Conservation (phyloP, 2,797 vertebrate species). For the Leuciscus waleckii region DNA sequence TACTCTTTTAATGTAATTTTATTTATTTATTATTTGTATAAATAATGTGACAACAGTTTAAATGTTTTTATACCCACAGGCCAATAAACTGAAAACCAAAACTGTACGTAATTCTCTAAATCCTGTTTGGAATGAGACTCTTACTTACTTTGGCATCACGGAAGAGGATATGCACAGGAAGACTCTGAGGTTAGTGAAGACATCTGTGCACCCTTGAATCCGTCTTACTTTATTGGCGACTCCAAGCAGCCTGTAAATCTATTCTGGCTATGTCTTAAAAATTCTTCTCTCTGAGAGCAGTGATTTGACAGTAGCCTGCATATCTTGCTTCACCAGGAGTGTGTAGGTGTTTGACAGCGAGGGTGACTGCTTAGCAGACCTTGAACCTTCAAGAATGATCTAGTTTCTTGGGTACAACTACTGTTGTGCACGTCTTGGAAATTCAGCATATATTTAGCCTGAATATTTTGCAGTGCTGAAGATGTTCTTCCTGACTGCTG, state of each 20-base stretch:
- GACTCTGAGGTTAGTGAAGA: constrained; percentile 82
- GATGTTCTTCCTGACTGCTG: constrained; percentile 21
- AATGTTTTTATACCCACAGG: constrained; percentile 70
- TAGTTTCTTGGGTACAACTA: constrained; percentile 32
- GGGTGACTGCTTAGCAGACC: constrained; percentile 8
- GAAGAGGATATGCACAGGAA: constrained; percentile 91
- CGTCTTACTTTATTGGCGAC: background rate
- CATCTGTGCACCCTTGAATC: constrained; percentile 26
- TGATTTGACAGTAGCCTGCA: constrained; percentile 46
- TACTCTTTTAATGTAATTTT: background rate
- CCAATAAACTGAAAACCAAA: constrained; percentile 93
- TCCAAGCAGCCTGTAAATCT: constrained; percentile 28
- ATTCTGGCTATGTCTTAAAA: constrained; percentile 39
- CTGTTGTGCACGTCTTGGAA: constrained; percentile 10
- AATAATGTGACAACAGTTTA: background rate
- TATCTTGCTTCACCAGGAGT: constrained; percentile 40
- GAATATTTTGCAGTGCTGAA: constrained; percentile 29
- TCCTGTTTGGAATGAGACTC: constrained; percentile 90
- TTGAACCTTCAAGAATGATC: constrained; percentile 36
- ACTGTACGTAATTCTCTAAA: constrained; percentile 90
- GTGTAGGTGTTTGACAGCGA: constrained; percentile 40
- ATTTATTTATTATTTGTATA: background rate
- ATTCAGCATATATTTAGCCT: constrained; percentile 31
- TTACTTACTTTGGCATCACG: constrained; percentile 88
- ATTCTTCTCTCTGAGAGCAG: constrained; percentile 21